Evolutionary conservation across 2,888 invertebrate genomes (phyloP).

Genomic region (Bruchidius siliquastri): DNA sequence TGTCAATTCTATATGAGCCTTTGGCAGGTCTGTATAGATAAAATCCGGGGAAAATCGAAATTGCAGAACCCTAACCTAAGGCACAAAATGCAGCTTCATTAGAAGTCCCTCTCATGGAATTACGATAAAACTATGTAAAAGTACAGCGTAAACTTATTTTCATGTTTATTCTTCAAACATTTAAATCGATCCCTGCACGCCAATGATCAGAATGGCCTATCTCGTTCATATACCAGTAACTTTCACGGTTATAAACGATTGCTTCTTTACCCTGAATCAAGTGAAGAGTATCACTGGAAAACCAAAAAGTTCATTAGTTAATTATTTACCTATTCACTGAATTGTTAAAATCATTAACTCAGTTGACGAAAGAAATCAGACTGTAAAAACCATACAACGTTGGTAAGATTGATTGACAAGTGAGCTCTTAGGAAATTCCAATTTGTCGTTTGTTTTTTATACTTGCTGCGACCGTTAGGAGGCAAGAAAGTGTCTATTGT

Average conservation of each 20-base stretch:
- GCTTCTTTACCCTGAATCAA: neutral
- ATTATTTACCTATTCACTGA: neutral
- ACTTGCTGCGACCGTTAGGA: neutral
- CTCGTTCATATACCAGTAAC: neutral
- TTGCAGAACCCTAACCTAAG: no score
- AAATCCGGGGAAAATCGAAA: no score
- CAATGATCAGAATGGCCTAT: neutral
- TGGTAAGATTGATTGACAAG: neutral
- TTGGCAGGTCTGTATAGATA: no score
- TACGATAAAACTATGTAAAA: no score
- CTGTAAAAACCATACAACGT: neutral
- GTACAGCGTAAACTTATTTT: no score
- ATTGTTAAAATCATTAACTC: neutral
- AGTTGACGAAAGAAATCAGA: neutral
- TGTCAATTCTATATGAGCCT: no score
- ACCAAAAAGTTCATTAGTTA: neutral
- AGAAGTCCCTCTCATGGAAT: no score
- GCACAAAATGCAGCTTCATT: no score
- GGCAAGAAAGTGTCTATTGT: no score
- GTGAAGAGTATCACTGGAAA: neutral
- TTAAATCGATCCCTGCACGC: neutral
- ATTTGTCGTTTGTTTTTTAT: neutral
- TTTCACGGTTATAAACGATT: neutral
- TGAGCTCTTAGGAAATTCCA: neutral
- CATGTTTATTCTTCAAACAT: no score